Evolutionary conservation across 2,888 invertebrate genomes (phyloP).

Genomic region (Resseliella maxima): DNA sequence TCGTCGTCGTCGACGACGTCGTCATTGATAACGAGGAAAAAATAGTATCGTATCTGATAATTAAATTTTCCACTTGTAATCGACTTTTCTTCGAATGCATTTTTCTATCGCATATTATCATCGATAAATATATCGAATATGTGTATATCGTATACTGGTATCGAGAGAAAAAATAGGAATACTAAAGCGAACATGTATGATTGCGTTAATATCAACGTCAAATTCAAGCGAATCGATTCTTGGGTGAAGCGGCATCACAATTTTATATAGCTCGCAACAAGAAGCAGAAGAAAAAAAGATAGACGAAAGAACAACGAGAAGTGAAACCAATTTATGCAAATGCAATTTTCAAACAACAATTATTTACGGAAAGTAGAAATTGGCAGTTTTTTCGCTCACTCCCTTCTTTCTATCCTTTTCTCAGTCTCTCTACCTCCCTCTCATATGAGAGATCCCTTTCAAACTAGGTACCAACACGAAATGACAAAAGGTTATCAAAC

Average conservation of each 20-base stretch:
- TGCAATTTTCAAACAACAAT: slow-evolving; percentile 31
- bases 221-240: not conserved
- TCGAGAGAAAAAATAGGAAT: not conserved
- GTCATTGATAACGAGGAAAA: too few species aligned
- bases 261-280: too few species aligned
- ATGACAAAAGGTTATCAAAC: slow-evolving; percentile 8
- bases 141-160: not conserved
- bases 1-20: too few species aligned
- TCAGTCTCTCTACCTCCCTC: not conserved
- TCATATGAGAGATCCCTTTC: too few species aligned
- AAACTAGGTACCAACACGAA: too few species aligned
- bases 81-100: not conserved
- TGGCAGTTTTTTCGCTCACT: too few species aligned
- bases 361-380: slow-evolving; percentile 1
- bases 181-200: not conserved
- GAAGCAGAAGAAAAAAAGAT: not conserved
- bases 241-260: not conserved
- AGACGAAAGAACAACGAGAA: not conserved
- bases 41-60: slow-evolving; percentile 28
- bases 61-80: slow-evolving; percentile 32
- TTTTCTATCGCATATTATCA: not conserved
- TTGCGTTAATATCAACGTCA: slow-evolving; percentile 2
- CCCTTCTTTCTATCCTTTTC: not conserved
- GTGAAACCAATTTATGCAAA: slow-evolving; percentile 31
- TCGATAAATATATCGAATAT: not conserved